Evolutionary conservation across 2,888 invertebrate species (phyloP).

Genomic region (Aphrophora alni): DNA sequence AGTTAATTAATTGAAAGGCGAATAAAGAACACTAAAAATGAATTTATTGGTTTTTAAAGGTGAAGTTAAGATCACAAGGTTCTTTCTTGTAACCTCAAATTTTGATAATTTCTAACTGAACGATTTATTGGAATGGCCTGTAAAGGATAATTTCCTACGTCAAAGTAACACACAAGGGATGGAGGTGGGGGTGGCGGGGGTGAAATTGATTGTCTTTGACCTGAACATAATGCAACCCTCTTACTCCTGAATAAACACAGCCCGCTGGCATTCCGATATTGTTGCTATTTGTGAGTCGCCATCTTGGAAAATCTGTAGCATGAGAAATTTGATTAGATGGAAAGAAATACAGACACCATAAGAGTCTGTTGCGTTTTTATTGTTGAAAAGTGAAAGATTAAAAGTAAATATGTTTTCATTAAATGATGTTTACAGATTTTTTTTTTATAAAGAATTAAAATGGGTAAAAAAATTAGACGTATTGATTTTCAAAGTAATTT

Average conservation of each 20-base stretch:
- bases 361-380: no score
- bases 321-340: not conserved
- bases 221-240: constrained; percentile 26
- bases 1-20: no score
- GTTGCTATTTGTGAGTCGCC: not conserved
- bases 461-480: no score
- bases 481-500: no score
- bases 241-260: constrained; percentile 2
- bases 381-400: no score
- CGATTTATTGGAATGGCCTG: not conserved
- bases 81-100: no score
- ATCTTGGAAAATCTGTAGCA: not conserved
- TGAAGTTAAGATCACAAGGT: no score
- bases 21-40: no score
- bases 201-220: constrained; percentile 35
- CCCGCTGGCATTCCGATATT: not conserved
- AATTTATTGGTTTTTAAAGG: no score
- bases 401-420: no score
- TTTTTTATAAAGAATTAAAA: no score
- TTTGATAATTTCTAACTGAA: not conserved
- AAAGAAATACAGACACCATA: not conserved
- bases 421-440: no score
- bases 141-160: not conserved
- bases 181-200: not conserved
- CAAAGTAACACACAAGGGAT: not conserved